Evolutionary conservation across 2,113 vertebrate species (phyloP), one percentile per base, ranked within the genome.

Genomic region (Actinemys pallida): DNA sequence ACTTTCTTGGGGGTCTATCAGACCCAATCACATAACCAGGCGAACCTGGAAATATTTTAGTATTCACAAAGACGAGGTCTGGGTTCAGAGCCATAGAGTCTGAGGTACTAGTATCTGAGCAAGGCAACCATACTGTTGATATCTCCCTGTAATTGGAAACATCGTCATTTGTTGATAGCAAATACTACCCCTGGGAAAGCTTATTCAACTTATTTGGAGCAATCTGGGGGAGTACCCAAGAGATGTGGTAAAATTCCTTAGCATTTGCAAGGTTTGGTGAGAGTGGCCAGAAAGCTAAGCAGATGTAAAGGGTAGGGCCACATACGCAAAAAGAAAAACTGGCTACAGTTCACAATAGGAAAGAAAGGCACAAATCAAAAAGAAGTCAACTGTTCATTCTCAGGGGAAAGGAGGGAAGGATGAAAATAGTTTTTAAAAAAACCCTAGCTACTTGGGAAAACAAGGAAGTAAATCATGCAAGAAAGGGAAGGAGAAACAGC

Each of bases 51-150:
- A 88, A 27, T 59, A 20, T 79, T 39, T 78, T 49, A 35, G 75
- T 81, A 45, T 10, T 20, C 83, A 84, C 10, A 89, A 94, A 89
- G 27, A 52, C 4, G 29, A 76, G 39, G 5, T 3, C 39, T 72
- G 19, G 12, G 35, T 81, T 91, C 75, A 62, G 45, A 95, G 52
- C 11, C 81, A 84, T 2, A 13, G 24, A 27, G 42, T 78, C 22
- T 47, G 25, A 45, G 39, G 24, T 78, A 47, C 42, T 53, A 6
- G 45, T 87, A 31, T 76, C 76, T 90, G 42, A 91, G 27, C 45
- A 94, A 89, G 10, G 25, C 45, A 57, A 13, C n/a, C 80, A 93
- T 76, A 45, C 72, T 96, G 92, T 83, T 69, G 4, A 82, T 22
- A 86, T 83, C 8, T 78, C 13, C 39, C 49, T 84, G 22, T 50